phyloP scores from a whole-genome alignment of 2,113 vertebrate genomes.

The Zonotrichia leucophrys region DNA sequence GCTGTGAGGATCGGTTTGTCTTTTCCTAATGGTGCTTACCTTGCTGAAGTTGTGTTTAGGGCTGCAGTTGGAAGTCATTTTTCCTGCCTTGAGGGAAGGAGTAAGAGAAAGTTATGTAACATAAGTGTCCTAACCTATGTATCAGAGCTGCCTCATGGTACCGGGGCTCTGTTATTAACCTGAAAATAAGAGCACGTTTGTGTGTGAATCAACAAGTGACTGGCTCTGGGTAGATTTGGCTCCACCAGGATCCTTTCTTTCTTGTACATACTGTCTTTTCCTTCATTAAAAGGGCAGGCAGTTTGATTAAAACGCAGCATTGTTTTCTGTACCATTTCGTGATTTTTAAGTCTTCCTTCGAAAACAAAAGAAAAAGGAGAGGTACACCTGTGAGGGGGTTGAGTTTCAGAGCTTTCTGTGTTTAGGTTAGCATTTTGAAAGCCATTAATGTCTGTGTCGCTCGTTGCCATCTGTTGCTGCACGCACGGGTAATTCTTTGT shows the following conservation, averaged over 20 bases:
- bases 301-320: background rate
- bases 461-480: constrained; percentile 13
- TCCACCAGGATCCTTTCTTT: background rate
- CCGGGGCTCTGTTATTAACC: background rate
- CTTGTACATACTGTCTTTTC: background rate
- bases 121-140: background rate
- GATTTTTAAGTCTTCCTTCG: background rate
- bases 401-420: background rate
- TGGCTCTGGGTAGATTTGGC: background rate
- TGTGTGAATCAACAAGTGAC: background rate
- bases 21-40: background rate
- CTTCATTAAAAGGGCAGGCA: background rate
- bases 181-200: background rate
- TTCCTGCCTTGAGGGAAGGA: background rate
- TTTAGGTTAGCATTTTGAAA: background rate
- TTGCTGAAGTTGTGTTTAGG: background rate
- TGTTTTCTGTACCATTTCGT: background rate
- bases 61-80: background rate
- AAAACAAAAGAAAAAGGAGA: background rate
- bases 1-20: background rate
- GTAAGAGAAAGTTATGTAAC: background rate
- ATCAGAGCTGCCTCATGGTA: background rate
- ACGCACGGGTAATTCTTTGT: background rate
- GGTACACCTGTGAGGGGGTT: background rate
- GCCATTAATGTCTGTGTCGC: background rate